These are phyloP conservation scores for Rhinoderma darwinii DNA, from an alignment of 2,113 vertebrate species.

Conservation along the genomic window DNA sequence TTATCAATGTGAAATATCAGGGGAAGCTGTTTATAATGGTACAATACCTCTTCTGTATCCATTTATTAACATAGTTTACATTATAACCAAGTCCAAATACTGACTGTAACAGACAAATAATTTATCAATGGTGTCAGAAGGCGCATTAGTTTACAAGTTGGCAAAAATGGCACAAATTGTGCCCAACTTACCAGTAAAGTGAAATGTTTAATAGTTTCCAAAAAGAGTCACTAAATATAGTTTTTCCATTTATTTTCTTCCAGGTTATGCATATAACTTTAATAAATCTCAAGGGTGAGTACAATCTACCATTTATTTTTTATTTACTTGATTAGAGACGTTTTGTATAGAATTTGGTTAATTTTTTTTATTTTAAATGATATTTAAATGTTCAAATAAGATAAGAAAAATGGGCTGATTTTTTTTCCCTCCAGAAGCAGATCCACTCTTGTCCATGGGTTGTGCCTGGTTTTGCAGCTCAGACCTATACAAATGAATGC, in stretches of 20 bases:
- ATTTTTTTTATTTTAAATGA: not conserved
- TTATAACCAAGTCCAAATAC: not conserved
- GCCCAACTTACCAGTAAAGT: not conserved
- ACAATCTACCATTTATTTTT: not conserved
- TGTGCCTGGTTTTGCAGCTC: not conserved
- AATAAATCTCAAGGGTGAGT: slow-evolving; percentile 70
- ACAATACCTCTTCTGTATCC: not conserved
- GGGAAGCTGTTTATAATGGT: not conserved
- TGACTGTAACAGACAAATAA: not conserved
- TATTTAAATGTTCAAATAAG: not conserved
- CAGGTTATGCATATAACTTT: slow-evolving; percentile 69
- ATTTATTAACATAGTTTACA: not conserved
- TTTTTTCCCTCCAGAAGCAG: not conserved
- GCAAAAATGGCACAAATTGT: not conserved
- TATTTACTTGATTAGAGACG: not conserved
- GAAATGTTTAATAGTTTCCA: not conserved
- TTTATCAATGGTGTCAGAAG: not conserved
- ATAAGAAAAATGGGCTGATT: not conserved
- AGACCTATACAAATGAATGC: too few species aligned
- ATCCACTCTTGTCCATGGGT: not conserved
- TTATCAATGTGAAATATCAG: not conserved
- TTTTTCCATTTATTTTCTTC: slow-evolving; percentile 55
- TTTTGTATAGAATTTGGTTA: not conserved
- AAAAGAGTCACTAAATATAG: not conserved
- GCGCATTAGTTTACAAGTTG: not conserved